Percentiles rank a stretch among this genome's conserved stretches.
phyloP scores from a whole-genome alignment of 2,888 invertebrate genomes.

The Oscheius sp. region DNA sequence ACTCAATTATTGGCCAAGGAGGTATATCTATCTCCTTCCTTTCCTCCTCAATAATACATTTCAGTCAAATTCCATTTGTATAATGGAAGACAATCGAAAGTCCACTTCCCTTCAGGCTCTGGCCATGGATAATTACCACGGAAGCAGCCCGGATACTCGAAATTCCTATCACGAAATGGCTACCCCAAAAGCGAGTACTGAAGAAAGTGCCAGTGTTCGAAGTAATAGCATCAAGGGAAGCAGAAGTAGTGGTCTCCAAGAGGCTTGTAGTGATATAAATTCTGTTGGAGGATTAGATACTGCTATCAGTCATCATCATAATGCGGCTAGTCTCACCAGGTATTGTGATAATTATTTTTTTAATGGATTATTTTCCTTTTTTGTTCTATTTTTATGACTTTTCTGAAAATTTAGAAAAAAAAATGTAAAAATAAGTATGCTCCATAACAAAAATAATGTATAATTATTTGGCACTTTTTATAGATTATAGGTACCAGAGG shows the following conservation, averaged over 20 bases:
- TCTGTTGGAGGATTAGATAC: constrained; percentile 68
- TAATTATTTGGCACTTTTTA: no score
- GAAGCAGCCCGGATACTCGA: constrained; percentile 43
- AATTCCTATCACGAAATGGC: constrained; percentile 47
- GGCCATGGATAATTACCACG: constrained; percentile 53
- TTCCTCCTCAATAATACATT: constrained; percentile 3
- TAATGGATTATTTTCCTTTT: no score
- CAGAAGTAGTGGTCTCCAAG: constrained; percentile 65
- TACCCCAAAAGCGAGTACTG: constrained; percentile 44
- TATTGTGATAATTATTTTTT: no score
- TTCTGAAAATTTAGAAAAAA: no score
- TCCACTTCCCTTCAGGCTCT: constrained; percentile 67
- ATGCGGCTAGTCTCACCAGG: constrained; percentile 66
- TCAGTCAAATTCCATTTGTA: constrained; percentile 62
- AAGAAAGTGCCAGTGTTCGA: constrained; percentile 52
- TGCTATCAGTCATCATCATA: constrained; percentile 70
- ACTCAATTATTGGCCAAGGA: constrained; percentile 46
- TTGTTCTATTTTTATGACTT: no score
- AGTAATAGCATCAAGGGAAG: constrained; percentile 66
- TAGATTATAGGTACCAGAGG: no score
- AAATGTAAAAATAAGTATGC: no score
- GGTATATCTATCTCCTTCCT: neutral
- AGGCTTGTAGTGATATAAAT: constrained; percentile 64
- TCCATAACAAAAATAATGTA: no score
- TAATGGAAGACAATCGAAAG: constrained; percentile 64